phyloP scores from a whole-genome alignment of 2,888 invertebrate genomes.

The Cabera pusaria region DNA sequence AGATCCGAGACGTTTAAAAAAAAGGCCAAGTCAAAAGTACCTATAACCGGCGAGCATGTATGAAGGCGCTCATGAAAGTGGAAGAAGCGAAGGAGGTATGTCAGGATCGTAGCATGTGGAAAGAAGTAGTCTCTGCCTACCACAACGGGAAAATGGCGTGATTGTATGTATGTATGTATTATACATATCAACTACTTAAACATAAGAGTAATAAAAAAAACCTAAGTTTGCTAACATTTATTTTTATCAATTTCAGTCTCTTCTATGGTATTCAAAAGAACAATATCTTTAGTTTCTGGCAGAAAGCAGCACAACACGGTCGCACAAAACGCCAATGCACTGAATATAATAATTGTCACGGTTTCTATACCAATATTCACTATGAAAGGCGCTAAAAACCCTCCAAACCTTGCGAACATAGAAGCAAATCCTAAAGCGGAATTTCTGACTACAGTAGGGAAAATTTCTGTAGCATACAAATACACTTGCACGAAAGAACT shows the following conservation, averaged over 20 bases:
- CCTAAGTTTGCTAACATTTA: conserved; percentile 11
- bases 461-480: conserved; percentile 90
- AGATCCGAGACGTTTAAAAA: too few species aligned
- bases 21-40: too few species aligned
- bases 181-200: too few species aligned
- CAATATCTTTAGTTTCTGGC: conserved; percentile 67
- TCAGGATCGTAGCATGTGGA: too few species aligned
- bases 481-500: conserved; percentile 86
- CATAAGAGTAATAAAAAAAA: too few species aligned
- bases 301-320: conserved; percentile 60
- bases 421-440: conserved; percentile 90
- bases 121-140: too few species aligned
- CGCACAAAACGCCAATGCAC: conserved; percentile 55
- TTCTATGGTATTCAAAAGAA: conserved; percentile 64
- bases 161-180: too few species aligned
- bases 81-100: too few species aligned
- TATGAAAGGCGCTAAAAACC: conserved; percentile 87
- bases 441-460: conserved; percentile 91
- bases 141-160: too few species aligned
- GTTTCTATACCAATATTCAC: conserved; percentile 77
- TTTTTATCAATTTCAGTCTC: conserved; percentile 47
- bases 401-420: conserved; percentile 86
- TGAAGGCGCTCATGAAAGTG: too few species aligned
- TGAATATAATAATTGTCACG: conserved; percentile 65
- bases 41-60: too few species aligned